Conservation (phyloP, 2,888 invertebrate genomes). For the Lasius fuliginosus region DNA sequence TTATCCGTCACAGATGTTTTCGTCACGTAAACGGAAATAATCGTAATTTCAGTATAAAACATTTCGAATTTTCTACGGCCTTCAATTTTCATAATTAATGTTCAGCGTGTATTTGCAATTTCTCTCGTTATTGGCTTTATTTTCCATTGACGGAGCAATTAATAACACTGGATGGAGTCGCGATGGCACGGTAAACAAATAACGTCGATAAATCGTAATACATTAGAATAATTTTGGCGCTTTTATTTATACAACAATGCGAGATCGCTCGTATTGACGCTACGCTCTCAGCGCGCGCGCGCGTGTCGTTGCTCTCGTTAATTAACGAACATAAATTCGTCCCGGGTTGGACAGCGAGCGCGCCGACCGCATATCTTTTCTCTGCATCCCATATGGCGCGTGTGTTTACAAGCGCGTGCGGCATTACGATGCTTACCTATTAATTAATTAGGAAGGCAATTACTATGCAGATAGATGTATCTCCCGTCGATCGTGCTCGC, state of each 20-base stretch:
- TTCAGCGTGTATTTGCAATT: constrained; percentile 42
- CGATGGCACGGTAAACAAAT: constrained; percentile 48
- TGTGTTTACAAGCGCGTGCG: constrained; percentile 66
- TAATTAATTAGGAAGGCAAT: constrained; percentile 74
- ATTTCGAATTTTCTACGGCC: constrained; percentile 29
- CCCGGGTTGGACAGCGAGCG: constrained; percentile 11
- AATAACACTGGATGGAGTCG: constrained; percentile 49
- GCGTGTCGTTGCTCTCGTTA: constrained; percentile 48
- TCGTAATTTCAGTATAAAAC: neutral
- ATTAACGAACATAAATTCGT: constrained; percentile 54
- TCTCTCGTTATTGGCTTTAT: constrained; percentile 45
- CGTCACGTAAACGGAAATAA: neutral
- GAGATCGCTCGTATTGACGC: constrained; percentile 42
- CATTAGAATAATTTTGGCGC: constrained; percentile 55
- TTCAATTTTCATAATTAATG: constrained; percentile 54
- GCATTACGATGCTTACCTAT: constrained; percentile 73
- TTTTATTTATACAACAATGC: constrained; percentile 53
- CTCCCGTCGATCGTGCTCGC: constrained; percentile 51
- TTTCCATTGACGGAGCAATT: constrained; percentile 50
- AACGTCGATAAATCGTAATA: constrained; percentile 53
- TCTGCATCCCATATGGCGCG: constrained; percentile 69
- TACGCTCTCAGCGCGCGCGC: neutral
- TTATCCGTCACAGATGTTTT: neutral
- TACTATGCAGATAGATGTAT: constrained; percentile 73
- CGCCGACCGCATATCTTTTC: constrained; percentile 48